Evolutionary conservation across 2,113 vertebrate genomes (phyloP), one percentile per base, ranked within the genome.

Genomic region (Centropus unirufus): DNA sequence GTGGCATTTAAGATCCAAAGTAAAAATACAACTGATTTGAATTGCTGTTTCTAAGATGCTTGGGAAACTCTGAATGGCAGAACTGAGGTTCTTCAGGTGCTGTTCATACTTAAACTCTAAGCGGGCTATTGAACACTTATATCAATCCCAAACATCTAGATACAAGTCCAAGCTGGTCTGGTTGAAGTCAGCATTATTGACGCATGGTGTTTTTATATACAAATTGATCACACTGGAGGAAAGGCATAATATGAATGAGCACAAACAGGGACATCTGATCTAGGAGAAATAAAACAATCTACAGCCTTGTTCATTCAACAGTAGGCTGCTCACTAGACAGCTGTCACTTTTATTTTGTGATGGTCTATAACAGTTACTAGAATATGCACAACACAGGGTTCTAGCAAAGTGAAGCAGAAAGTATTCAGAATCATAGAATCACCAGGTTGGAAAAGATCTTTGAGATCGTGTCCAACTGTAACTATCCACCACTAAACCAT

Each of bases 201-300:
- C 13, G 14, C 5, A 0, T 21, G 19, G 30, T 75, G 22, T 57
- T 79, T 83, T 9, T 40, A 46, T 44, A 52, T 18, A 1, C 22
- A 12, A 24, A 24, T 20, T 83, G 39, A 44, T 51, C 47, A 30
- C 11, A 1, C 23, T 36, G 27, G 26, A 61, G 34, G 40, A 62
- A 66, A 52, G 8, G 17, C 5, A 0, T 36, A 46, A 23, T 11
- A 18, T 0, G 2, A 69, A 36, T 30, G 26, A 47, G 39, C 7
- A 4, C 14, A 23, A 39, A 34, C 0, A 1, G 15, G 20, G 34
- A 4, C 44, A 21, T 52, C 72, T 49, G 5, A 23, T 44, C 16
- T 32, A 24, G 47, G 34, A 63, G 30, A 63, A 90, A 42, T 6
- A 5, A 47, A 42, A 18, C 7, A 20, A 16, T 30, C 46, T 80